Conservation (phyloP, 2,888 invertebrate genomes). For the Zeuzera pyrina region DNA sequence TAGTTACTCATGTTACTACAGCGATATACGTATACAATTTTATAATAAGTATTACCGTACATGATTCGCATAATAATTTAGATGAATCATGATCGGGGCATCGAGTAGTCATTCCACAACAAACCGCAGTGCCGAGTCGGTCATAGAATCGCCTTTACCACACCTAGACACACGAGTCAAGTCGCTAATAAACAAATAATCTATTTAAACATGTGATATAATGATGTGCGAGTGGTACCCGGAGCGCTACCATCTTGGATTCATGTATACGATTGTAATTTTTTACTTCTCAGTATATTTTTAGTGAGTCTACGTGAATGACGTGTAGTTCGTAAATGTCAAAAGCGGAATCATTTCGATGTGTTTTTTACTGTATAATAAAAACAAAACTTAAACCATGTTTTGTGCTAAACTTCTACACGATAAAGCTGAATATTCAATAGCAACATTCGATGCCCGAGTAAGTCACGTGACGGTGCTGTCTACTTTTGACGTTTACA, state of each 20-base stretch:
- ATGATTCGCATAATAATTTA: conserved; percentile 59
- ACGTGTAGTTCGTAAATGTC: conserved; percentile 67
- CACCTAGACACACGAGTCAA: conserved; percentile 34
- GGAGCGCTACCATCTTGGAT: conserved; percentile 53
- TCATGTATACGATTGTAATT: conserved; percentile 68
- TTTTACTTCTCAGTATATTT: conserved; percentile 62
- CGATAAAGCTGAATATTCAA: conserved; percentile 56
- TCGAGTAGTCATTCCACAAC: conserved; percentile 55
- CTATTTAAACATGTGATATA: conserved; percentile 66
- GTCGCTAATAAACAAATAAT: conserved; percentile 59
- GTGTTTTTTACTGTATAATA: conserved; percentile 13
- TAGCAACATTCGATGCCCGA: conserved; percentile 51
- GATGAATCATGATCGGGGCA: conserved; percentile 58
- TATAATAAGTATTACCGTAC: conserved; percentile 30
- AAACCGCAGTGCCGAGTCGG: conserved; percentile 48
- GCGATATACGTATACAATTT: no score
- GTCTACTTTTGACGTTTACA: conserved; percentile 59
- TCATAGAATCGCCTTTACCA: conserved; percentile 34
- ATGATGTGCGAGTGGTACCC: conserved; percentile 64
- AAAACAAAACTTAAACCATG: conserved; percentile 27
- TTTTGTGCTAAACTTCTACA: conserved; percentile 55
- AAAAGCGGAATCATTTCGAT: conserved; percentile 36
- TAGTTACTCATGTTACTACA: conserved; percentile 36
- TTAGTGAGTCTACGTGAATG: conserved; percentile 57
- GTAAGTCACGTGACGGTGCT: conserved; percentile 50